These are phyloP conservation scores for Neodiprion virginianus DNA, from an alignment of 1,140 invertebrate species.

Conservation along the genomic window DNA sequence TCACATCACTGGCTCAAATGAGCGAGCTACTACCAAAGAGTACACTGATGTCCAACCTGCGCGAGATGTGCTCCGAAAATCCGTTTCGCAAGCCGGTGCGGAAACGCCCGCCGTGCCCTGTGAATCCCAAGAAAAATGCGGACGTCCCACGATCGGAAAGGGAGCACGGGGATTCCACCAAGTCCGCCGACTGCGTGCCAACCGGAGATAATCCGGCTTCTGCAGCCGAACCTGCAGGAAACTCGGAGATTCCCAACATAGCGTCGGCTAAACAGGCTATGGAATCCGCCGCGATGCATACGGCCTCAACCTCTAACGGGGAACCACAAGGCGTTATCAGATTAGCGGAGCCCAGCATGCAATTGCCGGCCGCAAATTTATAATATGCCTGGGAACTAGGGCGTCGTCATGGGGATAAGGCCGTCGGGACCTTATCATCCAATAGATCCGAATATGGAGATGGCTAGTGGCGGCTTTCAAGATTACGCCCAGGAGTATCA, in stretches of 20 bases:
- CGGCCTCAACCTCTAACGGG: neutral
- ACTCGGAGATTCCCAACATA: slow-evolving; percentile 53
- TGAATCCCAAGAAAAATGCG: slow-evolving; percentile 63
- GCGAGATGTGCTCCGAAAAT: slow-evolving; percentile 59
- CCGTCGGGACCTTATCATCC: slow-evolving; percentile 69
- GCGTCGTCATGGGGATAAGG: slow-evolving; percentile 62
- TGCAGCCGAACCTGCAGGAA: slow-evolving; percentile 43
- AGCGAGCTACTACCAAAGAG: slow-evolving; percentile 87
- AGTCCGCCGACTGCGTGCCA: slow-evolving; percentile 58
- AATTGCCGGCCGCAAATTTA: slow-evolving; percentile 56
- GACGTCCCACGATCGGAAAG: slow-evolving; percentile 56
- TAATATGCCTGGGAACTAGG: slow-evolving; percentile 60
- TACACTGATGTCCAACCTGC: slow-evolving; percentile 65
- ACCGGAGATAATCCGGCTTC: slow-evolving; percentile 57
- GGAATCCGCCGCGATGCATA: slow-evolving; percentile 62
- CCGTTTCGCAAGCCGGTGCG: slow-evolving; percentile 60
- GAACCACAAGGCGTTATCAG: neutral
- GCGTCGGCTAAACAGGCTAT: slow-evolving; percentile 53
- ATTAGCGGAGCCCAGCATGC: neutral
- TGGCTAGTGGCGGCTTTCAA: slow-evolving; percentile 75
- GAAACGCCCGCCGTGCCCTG: slow-evolving; percentile 58
- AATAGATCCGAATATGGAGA: slow-evolving; percentile 81
- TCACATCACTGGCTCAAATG: slow-evolving; percentile 93
- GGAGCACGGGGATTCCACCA: slow-evolving; percentile 62
- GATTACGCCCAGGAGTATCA: slow-evolving; percentile 94